Evolutionary conservation across 2,888 invertebrate genomes (phyloP), one percentile per base, ranked within the genome.

Genomic region (Phoenoteleia sp.): DNA sequence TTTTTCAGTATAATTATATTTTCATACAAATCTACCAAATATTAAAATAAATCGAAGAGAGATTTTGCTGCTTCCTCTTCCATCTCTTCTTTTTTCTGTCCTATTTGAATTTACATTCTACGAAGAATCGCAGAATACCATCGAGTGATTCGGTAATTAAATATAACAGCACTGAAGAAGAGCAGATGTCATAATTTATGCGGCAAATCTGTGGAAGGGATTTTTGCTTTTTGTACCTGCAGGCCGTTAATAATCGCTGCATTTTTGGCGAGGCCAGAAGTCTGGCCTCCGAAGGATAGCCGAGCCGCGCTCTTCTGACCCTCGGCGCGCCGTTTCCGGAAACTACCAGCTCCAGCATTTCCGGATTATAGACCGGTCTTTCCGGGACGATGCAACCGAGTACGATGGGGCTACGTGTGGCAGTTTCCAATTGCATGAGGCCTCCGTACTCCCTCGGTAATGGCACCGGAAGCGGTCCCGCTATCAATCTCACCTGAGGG

Each of bases 301-400:
- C 93, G 33, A 93, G 88, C 58, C 92, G 87, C 6, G 93, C 93
- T 83, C 93, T 88, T 86, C 92, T 90, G 64, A 93, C 91, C 88
- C 93, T 87, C 66, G 94, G 92, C 82, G 93, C 91, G 91, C 93
- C 93, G 72, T 87, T 92, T 77, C 93, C 93, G 69, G 93, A 90
- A 42, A 93, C 93, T 47, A 93, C 92, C 25, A 93, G 90, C 85
- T 93, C 93, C 13, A 93, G 89, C 93, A 93, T 93, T 88, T 93
- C 93, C 62, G 93, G 93, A 89, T 92, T 93, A 75, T 93, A 92
- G 56, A 93, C 93, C 45, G 93, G 93, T 84, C 92, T 91, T 86
- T 93, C 93, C 75, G 93, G 93, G 81, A 95, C 93, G 42, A 95
- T 94, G 85, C 95, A 95, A 11, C 95, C 95, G 71, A 95, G 91